phyloP scores from a whole-genome alignment of 2,888 invertebrate genomes.

The Embidobia sp. region DNA sequence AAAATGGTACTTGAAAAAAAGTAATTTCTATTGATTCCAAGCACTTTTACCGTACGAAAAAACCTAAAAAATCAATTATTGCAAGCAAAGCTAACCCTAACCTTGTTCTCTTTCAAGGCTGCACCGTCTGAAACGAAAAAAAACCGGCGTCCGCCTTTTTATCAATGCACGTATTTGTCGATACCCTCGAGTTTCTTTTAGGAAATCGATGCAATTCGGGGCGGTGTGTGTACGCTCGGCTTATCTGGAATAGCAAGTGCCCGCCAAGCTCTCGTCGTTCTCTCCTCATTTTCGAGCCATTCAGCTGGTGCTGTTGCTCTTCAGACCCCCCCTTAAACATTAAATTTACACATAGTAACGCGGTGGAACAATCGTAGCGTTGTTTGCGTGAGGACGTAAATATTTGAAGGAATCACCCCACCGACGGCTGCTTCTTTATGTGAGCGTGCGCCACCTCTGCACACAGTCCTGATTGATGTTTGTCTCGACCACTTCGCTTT shows the following conservation, averaged over 20 bases:
- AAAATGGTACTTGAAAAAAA: no score
- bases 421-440: conserved; percentile 58
- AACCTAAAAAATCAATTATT: no score
- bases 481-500: conserved; percentile 78
- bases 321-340: conserved; percentile 73
- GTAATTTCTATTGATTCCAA: no score
- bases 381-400: conserved; percentile 78
- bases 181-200: conserved; percentile 49
- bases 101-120: conserved; percentile 25
- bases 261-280: conserved; percentile 53
- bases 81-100: no score
- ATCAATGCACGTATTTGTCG: conserved; percentile 38
- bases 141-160: conserved; percentile 29
- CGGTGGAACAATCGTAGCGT: conserved; percentile 76
- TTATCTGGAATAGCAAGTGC: conserved; percentile 63
- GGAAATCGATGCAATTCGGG: conserved; percentile 60
- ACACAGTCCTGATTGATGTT: conserved; percentile 77
- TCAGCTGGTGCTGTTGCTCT: conserved; percentile 55
- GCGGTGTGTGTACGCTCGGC: conserved; percentile 53
- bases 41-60: no score
- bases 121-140: neutral
- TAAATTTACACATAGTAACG: conserved; percentile 81
- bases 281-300: conserved; percentile 54
- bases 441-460: conserved; percentile 58
- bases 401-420: conserved; percentile 76